phyloP scores from a whole-genome alignment of 2,888 invertebrate species.

The Adineta ricciae region DNA sequence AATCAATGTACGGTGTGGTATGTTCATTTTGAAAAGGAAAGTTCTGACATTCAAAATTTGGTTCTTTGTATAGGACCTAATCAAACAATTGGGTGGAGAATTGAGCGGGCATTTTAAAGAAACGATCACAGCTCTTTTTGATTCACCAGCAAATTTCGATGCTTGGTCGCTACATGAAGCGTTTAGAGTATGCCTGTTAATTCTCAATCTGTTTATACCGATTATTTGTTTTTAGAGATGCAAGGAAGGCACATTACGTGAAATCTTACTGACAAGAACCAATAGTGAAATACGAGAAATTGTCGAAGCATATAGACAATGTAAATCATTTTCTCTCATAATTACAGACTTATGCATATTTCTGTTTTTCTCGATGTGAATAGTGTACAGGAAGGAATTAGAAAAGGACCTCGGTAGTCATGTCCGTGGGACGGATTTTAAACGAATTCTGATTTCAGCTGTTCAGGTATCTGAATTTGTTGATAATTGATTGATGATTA shows the following conservation, averaged over 20 bases:
- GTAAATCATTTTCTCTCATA: neutral
- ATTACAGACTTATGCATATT: neutral
- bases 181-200: neutral
- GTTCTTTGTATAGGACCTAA: neutral
- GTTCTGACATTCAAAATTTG: no score
- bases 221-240: neutral
- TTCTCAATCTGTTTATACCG: neutral
- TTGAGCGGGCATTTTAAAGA: neutral
- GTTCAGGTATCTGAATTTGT: neutral
- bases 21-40: neutral
- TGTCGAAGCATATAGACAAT: neutral
- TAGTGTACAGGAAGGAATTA: conserved; percentile 20
- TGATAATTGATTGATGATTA: neutral
- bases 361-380: neutral
- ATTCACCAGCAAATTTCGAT: neutral
- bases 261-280: neutral
- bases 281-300: neutral
- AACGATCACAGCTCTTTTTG: neutral
- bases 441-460: neutral
- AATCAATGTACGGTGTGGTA: neutral
- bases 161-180: neutral
- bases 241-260: conserved; percentile 2
- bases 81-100: neutral
- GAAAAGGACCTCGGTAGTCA: conserved; percentile 16
- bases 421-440: conserved; percentile 13